A percentile compares a stretch with the other conserved stretches of the same genome.
Conservation (phyloP, 2,113 vertebrate species). For the Athene noctua region DNA sequence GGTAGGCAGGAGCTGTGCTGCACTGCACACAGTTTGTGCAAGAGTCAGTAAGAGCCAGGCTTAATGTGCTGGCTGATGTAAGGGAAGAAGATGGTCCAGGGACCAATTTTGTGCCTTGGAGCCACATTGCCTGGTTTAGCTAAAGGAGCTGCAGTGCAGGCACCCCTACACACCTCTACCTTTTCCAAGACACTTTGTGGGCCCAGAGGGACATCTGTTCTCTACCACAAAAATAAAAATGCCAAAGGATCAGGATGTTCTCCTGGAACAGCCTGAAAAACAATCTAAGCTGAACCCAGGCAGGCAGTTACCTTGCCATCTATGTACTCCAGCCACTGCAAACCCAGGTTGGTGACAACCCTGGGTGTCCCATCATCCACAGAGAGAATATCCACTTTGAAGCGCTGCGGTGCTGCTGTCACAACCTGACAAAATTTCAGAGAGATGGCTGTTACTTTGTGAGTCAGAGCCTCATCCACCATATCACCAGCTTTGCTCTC, state of each 20-base stretch:
- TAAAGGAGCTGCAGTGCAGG: background rate
- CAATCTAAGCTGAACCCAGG: background rate
- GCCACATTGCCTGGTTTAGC: background rate
- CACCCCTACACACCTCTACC: background rate
- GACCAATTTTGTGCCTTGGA: background rate
- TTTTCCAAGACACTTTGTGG: background rate
- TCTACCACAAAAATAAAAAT: background rate
- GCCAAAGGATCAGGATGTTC: background rate
- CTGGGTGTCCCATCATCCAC: slow-evolving; percentile 91
- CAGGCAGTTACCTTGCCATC: slow-evolving; percentile 83
- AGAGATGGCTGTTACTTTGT: fast-evolving
- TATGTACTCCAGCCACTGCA: slow-evolving; percentile 93
- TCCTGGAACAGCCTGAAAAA: background rate
- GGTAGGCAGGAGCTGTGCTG: background rate
- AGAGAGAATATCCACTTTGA: slow-evolving; percentile 87
- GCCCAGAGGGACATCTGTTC: background rate
- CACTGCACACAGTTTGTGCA: background rate
- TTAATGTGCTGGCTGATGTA: background rate
- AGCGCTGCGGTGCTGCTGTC: slow-evolving; percentile 89
- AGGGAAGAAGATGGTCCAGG: background rate
- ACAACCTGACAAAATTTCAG: slow-evolving; percentile 72
- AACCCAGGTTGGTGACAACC: slow-evolving; percentile 91
- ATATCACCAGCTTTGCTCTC: background rate
- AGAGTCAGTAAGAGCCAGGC: background rate
- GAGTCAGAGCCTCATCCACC: background rate